A percentile compares a stretch with the other conserved stretches of the same genome.
Evolutionary conservation across 53 echinoderm and acorn worm species (phyloP).

Genomic region (Mesocentrotus franciscanus): DNA sequence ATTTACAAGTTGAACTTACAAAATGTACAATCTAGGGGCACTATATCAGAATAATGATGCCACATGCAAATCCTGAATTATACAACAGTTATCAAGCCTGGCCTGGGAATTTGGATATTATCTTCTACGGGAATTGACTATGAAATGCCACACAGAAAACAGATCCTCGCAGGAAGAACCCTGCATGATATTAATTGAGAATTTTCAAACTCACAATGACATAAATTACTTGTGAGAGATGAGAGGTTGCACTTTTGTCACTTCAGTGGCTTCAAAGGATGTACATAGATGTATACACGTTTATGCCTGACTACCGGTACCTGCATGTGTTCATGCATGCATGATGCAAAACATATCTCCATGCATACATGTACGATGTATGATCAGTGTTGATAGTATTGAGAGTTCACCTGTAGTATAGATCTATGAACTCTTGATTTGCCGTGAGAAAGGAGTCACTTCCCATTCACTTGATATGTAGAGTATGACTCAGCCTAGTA

Average conservation of each 20-base stretch:
- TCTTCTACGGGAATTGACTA: neutral
- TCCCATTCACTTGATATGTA: conserved; percentile 1
- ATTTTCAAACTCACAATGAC: neutral
- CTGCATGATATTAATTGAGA: neutral
- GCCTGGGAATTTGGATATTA: conserved; percentile 12
- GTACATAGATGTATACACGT: neutral
- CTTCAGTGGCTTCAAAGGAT: neutral
- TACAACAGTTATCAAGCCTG: conserved; percentile 4
- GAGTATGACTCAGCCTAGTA: neutral
- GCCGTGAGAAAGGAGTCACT: conserved; percentile 5
- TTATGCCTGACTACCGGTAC: neutral
- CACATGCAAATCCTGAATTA: conserved; percentile 27
- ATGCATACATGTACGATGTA: neutral
- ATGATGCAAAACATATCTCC: neutral
- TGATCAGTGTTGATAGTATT: neutral
- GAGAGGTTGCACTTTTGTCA: neutral
- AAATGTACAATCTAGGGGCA: neutral
- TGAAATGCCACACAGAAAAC: neutral
- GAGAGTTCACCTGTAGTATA: conserved; percentile 9
- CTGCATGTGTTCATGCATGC: neutral
- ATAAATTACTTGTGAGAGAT: neutral
- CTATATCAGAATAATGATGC: neutral
- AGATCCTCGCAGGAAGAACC: neutral
- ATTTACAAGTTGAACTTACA: neutral
- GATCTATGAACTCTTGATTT: conserved; percentile 9